Evolutionary conservation across 2,888 invertebrate genomes (phyloP).

Genomic region (Polydrusus tereticollis): DNA sequence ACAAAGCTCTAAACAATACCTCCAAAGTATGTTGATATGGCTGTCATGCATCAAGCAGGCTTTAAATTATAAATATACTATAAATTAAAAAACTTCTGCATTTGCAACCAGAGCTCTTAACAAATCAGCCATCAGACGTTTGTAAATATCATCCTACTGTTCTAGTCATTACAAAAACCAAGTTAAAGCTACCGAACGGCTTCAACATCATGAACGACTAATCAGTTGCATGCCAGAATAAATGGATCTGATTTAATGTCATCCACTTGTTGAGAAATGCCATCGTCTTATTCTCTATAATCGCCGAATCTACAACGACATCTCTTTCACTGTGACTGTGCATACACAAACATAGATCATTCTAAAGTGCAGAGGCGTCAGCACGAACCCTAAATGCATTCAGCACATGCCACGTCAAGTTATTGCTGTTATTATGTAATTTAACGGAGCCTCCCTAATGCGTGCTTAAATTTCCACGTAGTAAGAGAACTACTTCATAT

Average conservation of each 20-base stretch:
- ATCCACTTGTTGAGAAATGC: neutral
- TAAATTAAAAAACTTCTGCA: too few relatives aligned
- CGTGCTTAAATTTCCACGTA: neutral
- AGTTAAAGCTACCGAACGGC: too few relatives aligned
- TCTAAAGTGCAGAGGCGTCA: slow-evolving; percentile 8
- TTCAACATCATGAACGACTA: too few relatives aligned
- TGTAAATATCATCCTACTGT: too few relatives aligned
- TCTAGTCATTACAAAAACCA: too few relatives aligned
- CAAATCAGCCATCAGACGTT: too few relatives aligned
- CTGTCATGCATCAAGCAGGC: too few relatives aligned
- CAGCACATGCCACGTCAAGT: slow-evolving; percentile 1
- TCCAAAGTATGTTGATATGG: too few relatives aligned
- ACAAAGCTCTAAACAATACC: too few relatives aligned
- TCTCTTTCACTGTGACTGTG: neutral
- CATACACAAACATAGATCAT: neutral
- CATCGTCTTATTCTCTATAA: neutral
- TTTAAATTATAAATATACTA: too few relatives aligned
- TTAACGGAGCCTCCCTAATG: neutral
- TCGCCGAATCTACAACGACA: neutral
- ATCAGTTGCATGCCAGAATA: neutral
- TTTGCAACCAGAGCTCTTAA: too few relatives aligned
- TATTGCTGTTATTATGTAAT: slow-evolving; percentile 6
- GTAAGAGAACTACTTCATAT: neutral
- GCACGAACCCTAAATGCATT: slow-evolving; percentile 2
- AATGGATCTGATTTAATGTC: neutral